These are phyloP conservation scores for Lucifuga dentata DNA, from an alignment of 2,113 vertebrate species.

Conservation along the genomic window DNA sequence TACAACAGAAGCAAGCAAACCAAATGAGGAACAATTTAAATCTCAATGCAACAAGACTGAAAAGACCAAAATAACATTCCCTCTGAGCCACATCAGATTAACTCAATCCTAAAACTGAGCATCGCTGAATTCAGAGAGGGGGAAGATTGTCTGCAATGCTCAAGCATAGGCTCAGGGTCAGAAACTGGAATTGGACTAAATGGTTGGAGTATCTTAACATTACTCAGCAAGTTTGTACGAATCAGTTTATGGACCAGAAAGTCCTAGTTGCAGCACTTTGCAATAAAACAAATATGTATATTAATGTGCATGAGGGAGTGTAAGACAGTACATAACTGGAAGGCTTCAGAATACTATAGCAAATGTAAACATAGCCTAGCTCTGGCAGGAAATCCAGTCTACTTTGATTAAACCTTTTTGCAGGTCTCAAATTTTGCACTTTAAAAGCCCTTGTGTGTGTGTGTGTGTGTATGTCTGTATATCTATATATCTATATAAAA, in stretches of 20 bases:
- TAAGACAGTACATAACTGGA: conserved; percentile 75
- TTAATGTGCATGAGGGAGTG: no score
- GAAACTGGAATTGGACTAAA: no score
- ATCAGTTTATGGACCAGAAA: conserved; percentile 48
- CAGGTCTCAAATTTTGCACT: conserved; percentile 72
- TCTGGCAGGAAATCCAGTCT: conserved; percentile 77
- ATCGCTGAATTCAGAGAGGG: conserved; percentile 24
- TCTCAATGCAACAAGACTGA: conserved; percentile 39
- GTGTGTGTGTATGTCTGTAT: conserved; percentile 41
- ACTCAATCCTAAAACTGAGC: conserved; percentile 25
- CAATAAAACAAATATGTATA: conserved; percentile 68
- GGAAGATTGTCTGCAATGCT: conserved; percentile 72
- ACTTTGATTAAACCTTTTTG: conserved; percentile 70
- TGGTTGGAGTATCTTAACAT: conserved; percentile 40
- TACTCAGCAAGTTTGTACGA: conserved; percentile 43
- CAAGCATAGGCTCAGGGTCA: conserved; percentile 41
- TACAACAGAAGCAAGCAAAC: conserved; percentile 47
- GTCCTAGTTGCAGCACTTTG: conserved; percentile 54
- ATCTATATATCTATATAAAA: conserved; percentile 50
- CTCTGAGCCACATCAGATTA: conserved; percentile 16
- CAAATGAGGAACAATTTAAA: conserved; percentile 47
- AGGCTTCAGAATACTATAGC: conserved; percentile 82
- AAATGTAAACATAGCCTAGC: conserved; percentile 83
- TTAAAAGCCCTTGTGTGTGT: conserved; percentile 82
- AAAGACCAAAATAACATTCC: conserved; percentile 27